Evolutionary conservation across 2,797 vertebrate genomes (phyloP).

Genomic region (Coreius guichenoti): DNA sequence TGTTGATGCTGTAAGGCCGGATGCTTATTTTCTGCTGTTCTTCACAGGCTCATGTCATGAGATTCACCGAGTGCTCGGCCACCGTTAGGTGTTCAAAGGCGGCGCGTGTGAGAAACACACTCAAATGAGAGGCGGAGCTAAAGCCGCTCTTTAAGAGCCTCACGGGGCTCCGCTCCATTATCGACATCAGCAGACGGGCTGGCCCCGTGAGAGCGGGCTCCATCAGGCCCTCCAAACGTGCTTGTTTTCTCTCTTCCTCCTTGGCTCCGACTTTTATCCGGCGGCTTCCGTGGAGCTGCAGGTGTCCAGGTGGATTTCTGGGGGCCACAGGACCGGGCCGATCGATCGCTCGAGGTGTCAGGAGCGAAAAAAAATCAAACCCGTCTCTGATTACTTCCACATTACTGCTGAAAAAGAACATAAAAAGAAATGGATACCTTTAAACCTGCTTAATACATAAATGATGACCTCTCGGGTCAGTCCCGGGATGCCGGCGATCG

Average conservation of each 20-base stretch:
- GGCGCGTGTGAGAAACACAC: constrained; percentile 66
- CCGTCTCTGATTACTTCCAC: constrained; percentile 77
- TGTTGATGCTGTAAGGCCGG: neutral
- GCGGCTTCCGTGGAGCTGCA: constrained; percentile 62
- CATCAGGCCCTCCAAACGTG: constrained; percentile 71
- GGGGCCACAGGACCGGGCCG: constrained; percentile 61
- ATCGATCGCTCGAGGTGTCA: constrained; percentile 59
- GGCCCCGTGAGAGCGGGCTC: constrained; percentile 71
- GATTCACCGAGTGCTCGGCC: constrained; percentile 61
- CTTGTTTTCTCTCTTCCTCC: constrained; percentile 59
- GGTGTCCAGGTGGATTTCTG: constrained; percentile 68
- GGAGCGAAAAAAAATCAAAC: constrained; percentile 25
- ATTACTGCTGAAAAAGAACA: constrained; percentile 73
- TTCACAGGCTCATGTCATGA: constrained; percentile 49
- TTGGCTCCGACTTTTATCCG: constrained; percentile 73
- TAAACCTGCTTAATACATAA: constrained; percentile 82
- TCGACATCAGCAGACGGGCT: constrained; percentile 72
- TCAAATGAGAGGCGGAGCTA: constrained; percentile 52
- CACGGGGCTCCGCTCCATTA: constrained; percentile 66
- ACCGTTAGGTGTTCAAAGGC: constrained; percentile 69
- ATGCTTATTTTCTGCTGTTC: neutral
- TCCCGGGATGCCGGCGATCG: constrained; percentile 70
- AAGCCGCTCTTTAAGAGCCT: constrained; percentile 65
- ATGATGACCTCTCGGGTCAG: constrained; percentile 81
- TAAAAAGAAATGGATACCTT: constrained; percentile 78